Base-by-base conservation (phyloP, 2,797 vertebrate species). In the Odontamblyopus rebecca region DNA sequence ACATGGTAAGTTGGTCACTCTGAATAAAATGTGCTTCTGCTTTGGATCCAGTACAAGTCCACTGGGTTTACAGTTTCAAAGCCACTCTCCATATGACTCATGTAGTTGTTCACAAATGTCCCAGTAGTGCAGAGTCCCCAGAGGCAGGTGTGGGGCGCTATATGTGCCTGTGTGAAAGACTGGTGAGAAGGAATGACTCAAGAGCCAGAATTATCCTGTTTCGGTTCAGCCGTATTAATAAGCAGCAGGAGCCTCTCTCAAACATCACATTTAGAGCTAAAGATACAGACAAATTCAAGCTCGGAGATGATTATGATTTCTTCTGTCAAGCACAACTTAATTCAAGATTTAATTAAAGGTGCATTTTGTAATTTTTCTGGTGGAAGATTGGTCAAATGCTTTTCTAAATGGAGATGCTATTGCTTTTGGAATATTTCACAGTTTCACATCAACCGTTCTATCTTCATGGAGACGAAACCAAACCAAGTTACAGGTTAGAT, bases 1-100 rank as follows among this genome's bases (percentile, higher is more conserved):
- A 63, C 38, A 15, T 44, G 11, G 38, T 63, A 23, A 41, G n/a
- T 44, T 44, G n/a, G 32, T 41, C 11, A 18, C n/a, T 78, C 71
- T 77, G 79, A 86, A 84, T 82, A 71, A 86, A 88, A 88, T 78
- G 41, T 29, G 68, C 75, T 81, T 84, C 72, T 83, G 78, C 86
- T 81, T 88, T 90, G 88, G 81, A 89, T 76, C 71, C 75, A 81
- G 78, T 61, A 73, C 69, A 74, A 84, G 73, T 73, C 72, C 59
- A 5, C 30, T 19, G 72, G 75, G 78, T 64, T 75, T 62, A 60
- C 26, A 60, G 73, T 74, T 81, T 75, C 73, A 32, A 61, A 61
- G 60, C 59, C 59, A 61, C 60, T 19, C 27, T 60, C 61, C 27
- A 19, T 38, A 15, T 35, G 61, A n/a, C 38, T 23, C 61, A 44